Percentiles rank a stretch among this genome's conserved stretches.
phyloP scores from a whole-genome alignment of 2,888 invertebrate genomes.

The Petrolisthes manimaculis region DNA sequence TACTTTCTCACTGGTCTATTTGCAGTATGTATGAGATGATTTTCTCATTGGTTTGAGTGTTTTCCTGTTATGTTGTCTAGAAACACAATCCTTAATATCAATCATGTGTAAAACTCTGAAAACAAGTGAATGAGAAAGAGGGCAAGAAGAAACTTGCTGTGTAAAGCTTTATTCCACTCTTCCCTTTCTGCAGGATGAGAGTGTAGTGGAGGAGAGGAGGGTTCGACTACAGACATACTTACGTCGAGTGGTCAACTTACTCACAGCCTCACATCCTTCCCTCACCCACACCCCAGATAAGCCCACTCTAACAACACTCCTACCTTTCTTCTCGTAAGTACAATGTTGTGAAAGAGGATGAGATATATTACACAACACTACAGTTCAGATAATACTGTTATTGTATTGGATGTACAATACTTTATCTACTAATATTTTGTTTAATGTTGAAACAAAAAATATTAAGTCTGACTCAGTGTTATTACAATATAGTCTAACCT shows the following conservation, averaged over 20 bases:
- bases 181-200: constrained; percentile 76
- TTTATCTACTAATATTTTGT: not conserved
- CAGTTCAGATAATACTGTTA: not conserved
- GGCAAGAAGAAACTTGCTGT: too few species aligned
- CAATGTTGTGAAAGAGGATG: not conserved
- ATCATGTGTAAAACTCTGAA: too few species aligned
- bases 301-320: constrained; percentile 81
- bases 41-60: too few species aligned
- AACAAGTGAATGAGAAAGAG: too few species aligned
- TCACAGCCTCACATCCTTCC: constrained; percentile 79
- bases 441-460: not conserved
- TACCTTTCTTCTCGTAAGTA: constrained; percentile 83
- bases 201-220: constrained; percentile 89
- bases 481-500: too few species aligned
- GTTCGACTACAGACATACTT: constrained; percentile 88
- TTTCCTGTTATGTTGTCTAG: too few species aligned
- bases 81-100: too few species aligned
- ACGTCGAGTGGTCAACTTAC: constrained; percentile 80
- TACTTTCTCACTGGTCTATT: too few species aligned
- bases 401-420: not conserved
- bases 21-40: too few species aligned
- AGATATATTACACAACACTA: too few species aligned
- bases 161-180: not conserved
- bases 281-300: constrained; percentile 82
- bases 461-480: too few species aligned